A percentile compares a stretch with the other conserved stretches of the same genome.
Evolutionary conservation across 2,113 vertebrate genomes (phyloP).

Genomic region (Azemiops feae): DNA sequence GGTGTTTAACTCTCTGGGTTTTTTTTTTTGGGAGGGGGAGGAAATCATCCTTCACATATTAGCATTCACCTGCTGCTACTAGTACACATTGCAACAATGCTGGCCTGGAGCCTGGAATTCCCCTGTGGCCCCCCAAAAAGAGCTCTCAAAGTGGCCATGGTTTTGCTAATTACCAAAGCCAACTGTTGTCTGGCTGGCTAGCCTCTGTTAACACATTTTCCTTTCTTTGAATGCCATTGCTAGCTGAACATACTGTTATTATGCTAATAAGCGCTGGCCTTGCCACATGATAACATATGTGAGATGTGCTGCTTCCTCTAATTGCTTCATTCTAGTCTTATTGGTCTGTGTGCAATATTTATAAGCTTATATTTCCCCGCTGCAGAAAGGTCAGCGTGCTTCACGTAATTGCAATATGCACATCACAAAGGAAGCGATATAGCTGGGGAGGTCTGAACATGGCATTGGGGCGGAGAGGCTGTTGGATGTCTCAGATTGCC

Average conservation of each 20-base stretch:
- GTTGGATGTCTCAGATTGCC: background rate
- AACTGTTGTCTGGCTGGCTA: slow-evolving; percentile 66
- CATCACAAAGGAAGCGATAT: slow-evolving; percentile 1
- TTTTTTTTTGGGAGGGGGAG: background rate
- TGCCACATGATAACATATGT: slow-evolving; percentile 53
- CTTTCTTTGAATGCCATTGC: slow-evolving; percentile 57
- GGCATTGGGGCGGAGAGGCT: background rate
- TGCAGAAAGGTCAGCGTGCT: slow-evolving; percentile 38
- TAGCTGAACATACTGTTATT: slow-evolving; percentile 65
- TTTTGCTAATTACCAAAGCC: slow-evolving; percentile 63
- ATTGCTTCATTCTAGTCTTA: slow-evolving; percentile 52
- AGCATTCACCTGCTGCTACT: slow-evolving; percentile 47
- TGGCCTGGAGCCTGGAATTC: slow-evolving; percentile 51
- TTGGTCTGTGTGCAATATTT: slow-evolving; percentile 20
- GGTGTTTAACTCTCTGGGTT: slow-evolving; percentile 16
- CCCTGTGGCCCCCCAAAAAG: slow-evolving; percentile 42
- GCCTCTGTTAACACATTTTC: slow-evolving; percentile 36
- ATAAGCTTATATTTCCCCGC: slow-evolving; percentile 17
- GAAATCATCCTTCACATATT: slow-evolving; percentile 50
- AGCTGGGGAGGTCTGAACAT: background rate
- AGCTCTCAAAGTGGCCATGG: slow-evolving; percentile 53
- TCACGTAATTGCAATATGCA: slow-evolving; percentile 27
- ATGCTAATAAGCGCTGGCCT: slow-evolving; percentile 66
- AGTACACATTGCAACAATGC: slow-evolving; percentile 41
- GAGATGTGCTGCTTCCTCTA: slow-evolving; percentile 50